A percentile compares a stretch with the other conserved stretches of the same genome.
phyloP scores from a whole-genome alignment of 1,140 invertebrate genomes.

The Aphis craccivora region DNA sequence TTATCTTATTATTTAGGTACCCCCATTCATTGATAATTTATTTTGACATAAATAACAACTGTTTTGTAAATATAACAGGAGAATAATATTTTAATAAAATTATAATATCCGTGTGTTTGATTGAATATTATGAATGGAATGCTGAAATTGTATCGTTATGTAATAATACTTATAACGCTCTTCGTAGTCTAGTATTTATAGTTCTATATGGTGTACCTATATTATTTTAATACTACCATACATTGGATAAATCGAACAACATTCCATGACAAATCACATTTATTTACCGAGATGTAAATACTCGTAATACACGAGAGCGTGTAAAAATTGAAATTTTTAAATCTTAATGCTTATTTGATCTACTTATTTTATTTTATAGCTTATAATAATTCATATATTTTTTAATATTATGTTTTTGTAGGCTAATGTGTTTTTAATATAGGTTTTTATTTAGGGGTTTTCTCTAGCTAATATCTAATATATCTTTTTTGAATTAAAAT shows the following conservation, averaged over 20 bases:
- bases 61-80: neutral
- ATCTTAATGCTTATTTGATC: neutral
- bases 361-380: neutral
- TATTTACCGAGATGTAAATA: neutral
- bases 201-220: neutral
- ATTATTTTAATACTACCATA: neutral
- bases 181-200: neutral
- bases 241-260: neutral
- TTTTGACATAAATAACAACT: constrained; percentile 16
- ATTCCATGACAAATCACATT: constrained; percentile 35
- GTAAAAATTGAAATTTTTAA: neutral
- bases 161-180: neutral
- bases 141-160: constrained; percentile 19
- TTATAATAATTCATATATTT: neutral
- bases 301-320: neutral
- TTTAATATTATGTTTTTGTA: neutral
- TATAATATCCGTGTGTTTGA: neutral
- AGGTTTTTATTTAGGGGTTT: neutral
- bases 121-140: neutral
- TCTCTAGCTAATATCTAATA: neutral
- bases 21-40: neutral
- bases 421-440: neutral
- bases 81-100: neutral
- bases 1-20: constrained; percentile 22
- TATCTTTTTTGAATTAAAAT: neutral